phyloP scores from a whole-genome alignment of 2,888 invertebrate species.

The Synanthedon tipuliformis region DNA sequence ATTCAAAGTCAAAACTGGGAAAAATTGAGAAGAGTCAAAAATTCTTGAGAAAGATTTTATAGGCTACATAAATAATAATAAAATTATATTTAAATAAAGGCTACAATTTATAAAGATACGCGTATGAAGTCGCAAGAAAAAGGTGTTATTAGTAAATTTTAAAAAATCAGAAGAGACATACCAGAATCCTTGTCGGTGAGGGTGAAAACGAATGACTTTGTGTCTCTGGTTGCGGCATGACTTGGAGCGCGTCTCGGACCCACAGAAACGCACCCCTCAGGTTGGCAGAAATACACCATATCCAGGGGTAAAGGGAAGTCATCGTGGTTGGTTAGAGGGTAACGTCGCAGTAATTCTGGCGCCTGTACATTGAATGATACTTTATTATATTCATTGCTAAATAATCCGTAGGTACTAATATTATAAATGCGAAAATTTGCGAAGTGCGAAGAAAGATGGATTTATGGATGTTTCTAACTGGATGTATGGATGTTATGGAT shows the following conservation, averaged over 20 bases:
- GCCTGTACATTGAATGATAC: constrained; percentile 62
- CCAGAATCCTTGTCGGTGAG: constrained; percentile 99
- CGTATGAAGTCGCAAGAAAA: neutral
- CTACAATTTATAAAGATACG: too few relatives aligned
- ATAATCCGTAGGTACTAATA: too few relatives aligned
- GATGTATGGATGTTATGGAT: too few relatives aligned
- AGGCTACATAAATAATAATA: too few relatives aligned
- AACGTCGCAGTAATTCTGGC: constrained; percentile 94
- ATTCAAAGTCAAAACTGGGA: too few relatives aligned
- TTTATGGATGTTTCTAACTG: too few relatives aligned
- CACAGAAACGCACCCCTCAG: constrained; percentile 95
- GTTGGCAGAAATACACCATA: constrained; percentile 99
- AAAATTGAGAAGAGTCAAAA: too few relatives aligned
- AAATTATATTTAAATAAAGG: too few relatives aligned
- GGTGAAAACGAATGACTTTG: constrained; percentile 97
- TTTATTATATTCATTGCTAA: too few relatives aligned
- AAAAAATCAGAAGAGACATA: constrained; percentile 22
- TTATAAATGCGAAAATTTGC: too few relatives aligned
- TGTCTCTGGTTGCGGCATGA: constrained; percentile 78
- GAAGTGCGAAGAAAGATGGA: too few relatives aligned
- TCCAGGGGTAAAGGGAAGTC: constrained; percentile 98
- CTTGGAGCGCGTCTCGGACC: constrained; percentile 81
- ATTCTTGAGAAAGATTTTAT: too few relatives aligned
- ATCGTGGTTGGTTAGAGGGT: constrained; percentile 94
- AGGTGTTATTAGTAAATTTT: neutral